Evolutionary conservation across 2,113 vertebrate species (phyloP).

Genomic region (Alligator mississippiensis): DNA sequence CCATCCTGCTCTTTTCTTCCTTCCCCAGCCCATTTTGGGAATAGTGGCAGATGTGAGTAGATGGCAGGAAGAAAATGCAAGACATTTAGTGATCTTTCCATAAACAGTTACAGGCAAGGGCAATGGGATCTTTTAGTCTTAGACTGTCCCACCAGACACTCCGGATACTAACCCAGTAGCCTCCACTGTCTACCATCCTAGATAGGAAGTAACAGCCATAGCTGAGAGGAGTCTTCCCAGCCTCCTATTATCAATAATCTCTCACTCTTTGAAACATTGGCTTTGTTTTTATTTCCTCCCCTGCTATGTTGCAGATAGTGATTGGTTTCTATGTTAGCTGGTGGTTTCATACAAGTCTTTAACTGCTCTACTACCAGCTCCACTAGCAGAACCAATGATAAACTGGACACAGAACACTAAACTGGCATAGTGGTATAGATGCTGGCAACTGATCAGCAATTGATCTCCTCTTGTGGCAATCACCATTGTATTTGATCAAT

Average conservation of each 20-base stretch:
- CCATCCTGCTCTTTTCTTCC: not conserved
- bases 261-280: not conserved
- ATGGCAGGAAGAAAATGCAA: not conserved
- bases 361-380: not conserved
- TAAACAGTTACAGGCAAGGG: not conserved
- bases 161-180: not conserved
- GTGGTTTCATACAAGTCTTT: not conserved
- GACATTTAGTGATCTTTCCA: not conserved
- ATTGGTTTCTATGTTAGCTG: not conserved
- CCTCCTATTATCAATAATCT: fast-evolving
- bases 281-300: not conserved
- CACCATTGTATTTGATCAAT: not conserved
- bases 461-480: not conserved
- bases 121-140: not conserved
- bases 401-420: not conserved
- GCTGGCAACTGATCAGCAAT: not conserved
- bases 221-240: not conserved
- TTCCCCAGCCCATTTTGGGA: not conserved
- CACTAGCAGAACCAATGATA: not conserved
- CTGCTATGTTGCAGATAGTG: not conserved
- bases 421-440: not conserved
- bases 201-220: not conserved
- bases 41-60: not conserved
- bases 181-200: not conserved
- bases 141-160: not conserved